phyloP scores from a whole-genome alignment of 2,113 vertebrate species.

The Furnarius figulus region DNA sequence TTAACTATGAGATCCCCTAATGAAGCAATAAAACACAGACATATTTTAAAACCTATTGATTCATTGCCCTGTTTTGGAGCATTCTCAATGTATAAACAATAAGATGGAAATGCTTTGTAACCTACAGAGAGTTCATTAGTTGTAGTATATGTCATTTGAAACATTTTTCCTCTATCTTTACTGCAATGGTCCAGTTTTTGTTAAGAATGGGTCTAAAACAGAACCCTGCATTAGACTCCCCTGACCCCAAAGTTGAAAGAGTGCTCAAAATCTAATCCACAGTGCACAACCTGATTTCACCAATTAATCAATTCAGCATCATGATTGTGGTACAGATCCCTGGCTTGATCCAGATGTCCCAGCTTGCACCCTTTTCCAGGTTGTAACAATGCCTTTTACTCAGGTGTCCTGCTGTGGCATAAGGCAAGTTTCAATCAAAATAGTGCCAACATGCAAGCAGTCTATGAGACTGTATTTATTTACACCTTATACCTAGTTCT shows the following conservation, averaged over 20 bases:
- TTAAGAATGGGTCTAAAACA: background rate
- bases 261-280: background rate
- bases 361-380: background rate
- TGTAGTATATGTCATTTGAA: background rate
- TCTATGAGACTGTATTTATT: background rate
- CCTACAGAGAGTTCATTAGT: background rate
- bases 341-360: background rate
- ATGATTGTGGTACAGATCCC: background rate
- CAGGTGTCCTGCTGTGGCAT: background rate
- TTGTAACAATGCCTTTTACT: background rate
- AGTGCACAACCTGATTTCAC: background rate
- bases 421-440: background rate
- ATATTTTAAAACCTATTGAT: constrained; percentile 21
- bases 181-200: background rate
- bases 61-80: background rate
- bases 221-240: background rate
- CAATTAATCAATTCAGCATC: background rate
- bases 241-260: background rate
- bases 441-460: background rate
- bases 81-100: background rate
- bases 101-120: background rate
- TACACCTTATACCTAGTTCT: background rate
- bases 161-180: background rate
- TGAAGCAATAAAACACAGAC: constrained; percentile 43
- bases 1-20: constrained; percentile 46